These are phyloP conservation scores for Drosophila anceps DNA, from an alignment of 2,888 invertebrate genomes.

Conservation along the genomic window DNA sequence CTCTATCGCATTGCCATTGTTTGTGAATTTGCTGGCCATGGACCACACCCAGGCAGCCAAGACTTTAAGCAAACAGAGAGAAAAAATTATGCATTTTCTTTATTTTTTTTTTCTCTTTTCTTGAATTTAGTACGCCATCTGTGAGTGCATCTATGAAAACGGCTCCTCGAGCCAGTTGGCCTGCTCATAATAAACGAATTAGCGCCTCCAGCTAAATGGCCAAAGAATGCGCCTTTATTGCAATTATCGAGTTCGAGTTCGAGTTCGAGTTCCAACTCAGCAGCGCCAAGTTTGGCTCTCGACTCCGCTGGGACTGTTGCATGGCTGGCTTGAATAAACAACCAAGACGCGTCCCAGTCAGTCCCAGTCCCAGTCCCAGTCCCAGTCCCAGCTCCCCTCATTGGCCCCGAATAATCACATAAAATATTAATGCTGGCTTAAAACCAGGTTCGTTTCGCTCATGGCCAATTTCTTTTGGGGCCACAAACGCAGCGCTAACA, in stretches of 20 bases:
- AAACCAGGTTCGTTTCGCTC: constrained; percentile 62
- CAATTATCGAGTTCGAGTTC: constrained; percentile 75
- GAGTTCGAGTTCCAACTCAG: constrained; percentile 20
- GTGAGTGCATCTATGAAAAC: constrained; percentile 52
- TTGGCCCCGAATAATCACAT: constrained; percentile 73
- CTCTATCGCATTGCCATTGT: constrained; percentile 55
- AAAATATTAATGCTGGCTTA: constrained; percentile 78
- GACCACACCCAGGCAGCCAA: constrained; percentile 63
- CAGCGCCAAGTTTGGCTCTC: constrained; percentile 26
- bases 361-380: constrained; percentile 4
- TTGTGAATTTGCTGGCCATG: constrained; percentile 43
- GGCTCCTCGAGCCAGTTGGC: constrained; percentile 40
- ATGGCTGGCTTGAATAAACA: constrained; percentile 76
- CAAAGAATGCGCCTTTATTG: constrained; percentile 77
- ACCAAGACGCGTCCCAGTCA: constrained; percentile 20
- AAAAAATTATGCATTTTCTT: constrained; percentile 72
- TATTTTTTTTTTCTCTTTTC: not conserved
- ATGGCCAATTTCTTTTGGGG: constrained; percentile 76
- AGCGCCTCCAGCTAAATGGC: constrained; percentile 76
- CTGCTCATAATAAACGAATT: constrained; percentile 76
- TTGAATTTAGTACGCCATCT: constrained; percentile 63
- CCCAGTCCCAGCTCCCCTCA: constrained; percentile 11
- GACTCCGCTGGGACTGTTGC: constrained; percentile 51
- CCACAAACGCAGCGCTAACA: constrained; percentile 78
- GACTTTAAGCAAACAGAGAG: constrained; percentile 35